These are phyloP conservation scores for Polietes domitor DNA, from an alignment of 2,888 invertebrate genomes.

Conservation along the genomic window DNA sequence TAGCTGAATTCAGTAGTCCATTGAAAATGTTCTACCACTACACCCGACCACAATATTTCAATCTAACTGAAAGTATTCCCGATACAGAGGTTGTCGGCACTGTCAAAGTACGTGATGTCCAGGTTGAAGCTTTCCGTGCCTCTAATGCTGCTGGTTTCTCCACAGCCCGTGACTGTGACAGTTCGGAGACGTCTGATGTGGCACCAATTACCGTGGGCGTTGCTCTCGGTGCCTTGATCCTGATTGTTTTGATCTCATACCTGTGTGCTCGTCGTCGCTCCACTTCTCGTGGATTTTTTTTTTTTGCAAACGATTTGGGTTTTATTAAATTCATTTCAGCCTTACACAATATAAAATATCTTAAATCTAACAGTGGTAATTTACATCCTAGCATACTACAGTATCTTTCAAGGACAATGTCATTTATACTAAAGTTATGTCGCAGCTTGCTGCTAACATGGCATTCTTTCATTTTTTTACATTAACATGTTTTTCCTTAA, in stretches of 20 bases:
- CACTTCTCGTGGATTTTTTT: constrained; percentile 89
- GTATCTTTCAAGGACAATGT: no score
- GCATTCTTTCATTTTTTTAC: no score
- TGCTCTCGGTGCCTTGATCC: constrained; percentile 92
- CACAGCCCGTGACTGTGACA: constrained; percentile 88
- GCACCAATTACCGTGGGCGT: constrained; percentile 99
- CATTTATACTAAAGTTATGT: no score
- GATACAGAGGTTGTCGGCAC: constrained; percentile 78
- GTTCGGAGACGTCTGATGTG: constrained; percentile 90
- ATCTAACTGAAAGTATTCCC: constrained; percentile 81
- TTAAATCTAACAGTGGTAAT: no score
- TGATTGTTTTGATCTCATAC: constrained; percentile 95
- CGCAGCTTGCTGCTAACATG: no score
- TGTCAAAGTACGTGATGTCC: constrained; percentile 84
- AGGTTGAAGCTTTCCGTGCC: constrained; percentile 88
- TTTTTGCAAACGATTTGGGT: no score
- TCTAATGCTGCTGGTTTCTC: constrained; percentile 83
- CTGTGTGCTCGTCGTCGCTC: constrained; percentile 93
- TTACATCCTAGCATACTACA: no score
- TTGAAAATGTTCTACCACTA: constrained; percentile 88
- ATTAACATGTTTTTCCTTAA: no score
- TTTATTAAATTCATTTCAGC: no score
- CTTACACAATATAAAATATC: no score
- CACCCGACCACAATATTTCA: constrained; percentile 83
- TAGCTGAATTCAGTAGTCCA: constrained; percentile 83